Conservation (phyloP, 1,140 invertebrate species). For the Pachyrhynchus sulphureomaculatus region DNA sequence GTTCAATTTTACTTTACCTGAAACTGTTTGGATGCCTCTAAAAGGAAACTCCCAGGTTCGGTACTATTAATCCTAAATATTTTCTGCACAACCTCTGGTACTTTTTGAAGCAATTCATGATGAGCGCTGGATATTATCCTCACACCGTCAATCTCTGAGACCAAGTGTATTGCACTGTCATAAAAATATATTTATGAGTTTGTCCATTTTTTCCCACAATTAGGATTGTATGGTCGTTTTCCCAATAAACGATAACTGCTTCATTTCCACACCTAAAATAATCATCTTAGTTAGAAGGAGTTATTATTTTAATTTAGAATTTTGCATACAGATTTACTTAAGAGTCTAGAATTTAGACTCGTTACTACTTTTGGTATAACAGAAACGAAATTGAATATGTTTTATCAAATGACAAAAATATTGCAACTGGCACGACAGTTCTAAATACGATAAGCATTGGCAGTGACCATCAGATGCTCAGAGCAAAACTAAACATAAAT, state of each 20-base stretch:
- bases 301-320: no score
- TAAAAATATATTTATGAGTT: constrained; percentile 68
- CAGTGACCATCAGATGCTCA: no score
- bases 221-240: constrained; percentile 70
- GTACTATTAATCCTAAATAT: constrained; percentile 93
- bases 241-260: constrained; percentile 78
- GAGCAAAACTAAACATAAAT: no score
- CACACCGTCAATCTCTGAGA: constrained; percentile 89
- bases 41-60: constrained; percentile 84
- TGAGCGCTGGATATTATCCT: constrained; percentile 77
- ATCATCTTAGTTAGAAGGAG: no score
- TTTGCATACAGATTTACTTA: no score
- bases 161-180: constrained; percentile 73
- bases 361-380: no score
- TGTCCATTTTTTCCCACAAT: constrained; percentile 80
- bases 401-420: no score
- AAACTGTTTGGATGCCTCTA: constrained; percentile 92
- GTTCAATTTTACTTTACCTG: constrained; percentile 56
- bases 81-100: constrained; percentile 82
- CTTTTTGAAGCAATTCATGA: constrained; percentile 88
- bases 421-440: no score
- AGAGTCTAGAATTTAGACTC: no score
- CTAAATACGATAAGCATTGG: no score
- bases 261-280: constrained; percentile 79
- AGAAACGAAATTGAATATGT: no score